Percentiles rank a stretch among this genome's conserved stretches.
Evolutionary conservation across 2,113 vertebrate genomes (phyloP).

Genomic region (Lepidothrix coronata): DNA sequence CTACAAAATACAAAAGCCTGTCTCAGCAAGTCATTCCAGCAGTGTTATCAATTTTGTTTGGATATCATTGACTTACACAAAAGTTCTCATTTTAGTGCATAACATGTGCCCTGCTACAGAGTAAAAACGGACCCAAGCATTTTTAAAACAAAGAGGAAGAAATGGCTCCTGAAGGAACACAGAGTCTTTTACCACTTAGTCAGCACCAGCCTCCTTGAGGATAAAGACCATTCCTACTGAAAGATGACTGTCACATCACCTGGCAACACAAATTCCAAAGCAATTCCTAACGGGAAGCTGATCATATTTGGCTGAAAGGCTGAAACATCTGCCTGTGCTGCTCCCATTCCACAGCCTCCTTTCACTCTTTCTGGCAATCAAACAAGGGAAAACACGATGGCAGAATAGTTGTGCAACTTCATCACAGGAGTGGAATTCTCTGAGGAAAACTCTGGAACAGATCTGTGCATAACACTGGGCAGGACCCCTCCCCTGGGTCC

Average conservation of each 20-base stretch:
- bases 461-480: not conserved
- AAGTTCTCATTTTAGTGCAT: not conserved
- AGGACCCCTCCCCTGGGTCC: not conserved
- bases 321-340: not conserved
- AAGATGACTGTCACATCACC: not conserved
- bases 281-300: not conserved
- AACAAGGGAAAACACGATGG: not conserved
- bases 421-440: fast-evolving
- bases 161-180: not conserved
- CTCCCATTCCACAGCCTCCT: not conserved
- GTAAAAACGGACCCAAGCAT: not conserved
- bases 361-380: not conserved
- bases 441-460: not conserved
- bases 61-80: not conserved
- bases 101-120: not conserved
- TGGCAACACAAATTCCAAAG: not conserved
- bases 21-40: conserved; percentile 50
- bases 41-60: not conserved
- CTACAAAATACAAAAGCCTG: conserved; percentile 24
- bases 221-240: not conserved
- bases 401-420: not conserved
- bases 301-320: not conserved
- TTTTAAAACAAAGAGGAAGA: not conserved
- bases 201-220: not conserved
- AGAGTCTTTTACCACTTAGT: not conserved